phyloP scores from a whole-genome alignment of 1,140 invertebrate genomes.

The Drosophila elegans region DNA sequence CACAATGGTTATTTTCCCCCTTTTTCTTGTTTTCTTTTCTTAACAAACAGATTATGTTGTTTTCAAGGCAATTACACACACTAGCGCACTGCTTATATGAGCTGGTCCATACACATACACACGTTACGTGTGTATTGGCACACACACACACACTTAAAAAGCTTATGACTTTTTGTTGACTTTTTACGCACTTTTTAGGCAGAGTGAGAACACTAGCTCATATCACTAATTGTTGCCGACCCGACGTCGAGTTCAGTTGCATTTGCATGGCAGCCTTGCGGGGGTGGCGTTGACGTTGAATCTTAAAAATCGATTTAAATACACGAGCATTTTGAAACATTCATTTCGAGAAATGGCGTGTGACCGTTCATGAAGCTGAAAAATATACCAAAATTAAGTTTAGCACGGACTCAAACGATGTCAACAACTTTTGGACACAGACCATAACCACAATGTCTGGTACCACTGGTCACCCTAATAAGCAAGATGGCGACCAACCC shows the following conservation, averaged over 20 bases:
- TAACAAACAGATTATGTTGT: slow-evolving; percentile 33
- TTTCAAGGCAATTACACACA: slow-evolving; percentile 39
- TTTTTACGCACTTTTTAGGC: slow-evolving; percentile 33
- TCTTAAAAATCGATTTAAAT: slow-evolving; percentile 24
- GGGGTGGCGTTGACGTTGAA: background rate
- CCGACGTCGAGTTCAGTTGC: slow-evolving; percentile 7
- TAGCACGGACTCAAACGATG: too few relatives aligned
- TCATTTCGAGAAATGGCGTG: slow-evolving; percentile 11
- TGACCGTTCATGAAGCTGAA: too few relatives aligned
- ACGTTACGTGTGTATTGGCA: slow-evolving; percentile 30
- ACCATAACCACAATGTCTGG: too few relatives aligned
- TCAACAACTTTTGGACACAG: too few relatives aligned
- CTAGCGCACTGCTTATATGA: slow-evolving; percentile 1
- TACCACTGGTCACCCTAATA: background rate
- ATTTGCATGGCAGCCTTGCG: slow-evolving; percentile 10
- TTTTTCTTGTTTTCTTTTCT: slow-evolving; percentile 7
- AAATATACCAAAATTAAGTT: too few relatives aligned
- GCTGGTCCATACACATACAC: slow-evolving; percentile 11
- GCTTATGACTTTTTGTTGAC: slow-evolving; percentile 45
- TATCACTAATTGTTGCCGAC: slow-evolving; percentile 1
- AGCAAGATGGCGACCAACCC: background rate
- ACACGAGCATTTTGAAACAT: slow-evolving; percentile 30
- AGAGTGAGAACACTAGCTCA: slow-evolving; percentile 8
- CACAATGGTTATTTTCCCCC: slow-evolving; percentile 16
- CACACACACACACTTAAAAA: slow-evolving; percentile 14